Conservation (phyloP, 2,113 vertebrate genomes). For the Tachysurus vachellii region DNA sequence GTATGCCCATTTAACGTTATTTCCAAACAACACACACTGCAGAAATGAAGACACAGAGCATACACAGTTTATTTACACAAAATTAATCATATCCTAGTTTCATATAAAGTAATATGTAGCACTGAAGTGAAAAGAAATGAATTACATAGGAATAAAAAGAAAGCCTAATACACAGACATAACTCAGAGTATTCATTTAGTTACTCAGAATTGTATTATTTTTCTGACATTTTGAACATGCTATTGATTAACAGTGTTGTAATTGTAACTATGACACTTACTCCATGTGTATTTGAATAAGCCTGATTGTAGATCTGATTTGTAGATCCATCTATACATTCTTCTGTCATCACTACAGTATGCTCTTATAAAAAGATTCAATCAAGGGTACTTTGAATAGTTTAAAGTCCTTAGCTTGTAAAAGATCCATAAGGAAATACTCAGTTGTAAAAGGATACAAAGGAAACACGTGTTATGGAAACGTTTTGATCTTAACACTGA, state of each 20-base stretch:
- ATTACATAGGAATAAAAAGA: neutral
- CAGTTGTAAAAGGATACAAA: neutral
- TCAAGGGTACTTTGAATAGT: neutral
- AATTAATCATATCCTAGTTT: neutral
- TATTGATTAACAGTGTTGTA: neutral
- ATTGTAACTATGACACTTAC: neutral
- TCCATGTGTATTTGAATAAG: neutral
- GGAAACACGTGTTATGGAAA: neutral
- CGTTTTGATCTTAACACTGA: neutral
- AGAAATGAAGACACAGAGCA: neutral
- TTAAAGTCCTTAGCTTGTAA: neutral
- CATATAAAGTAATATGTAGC: neutral
- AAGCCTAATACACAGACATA: neutral
- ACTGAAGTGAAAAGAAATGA: neutral
- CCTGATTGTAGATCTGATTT: neutral
- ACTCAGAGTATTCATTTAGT: neutral
- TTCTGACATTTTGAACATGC: neutral
- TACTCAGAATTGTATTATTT: neutral
- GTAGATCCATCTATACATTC: neutral
- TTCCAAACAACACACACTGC: neutral
- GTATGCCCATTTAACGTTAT: slow-evolving; percentile 66
- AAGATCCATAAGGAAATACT: neutral
- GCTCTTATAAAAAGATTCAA: neutral
- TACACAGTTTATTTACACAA: neutral
- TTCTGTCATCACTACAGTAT: neutral